Evolutionary conservation across 2,888 invertebrate genomes (phyloP).

Genomic region (Pheosia tremula): DNA sequence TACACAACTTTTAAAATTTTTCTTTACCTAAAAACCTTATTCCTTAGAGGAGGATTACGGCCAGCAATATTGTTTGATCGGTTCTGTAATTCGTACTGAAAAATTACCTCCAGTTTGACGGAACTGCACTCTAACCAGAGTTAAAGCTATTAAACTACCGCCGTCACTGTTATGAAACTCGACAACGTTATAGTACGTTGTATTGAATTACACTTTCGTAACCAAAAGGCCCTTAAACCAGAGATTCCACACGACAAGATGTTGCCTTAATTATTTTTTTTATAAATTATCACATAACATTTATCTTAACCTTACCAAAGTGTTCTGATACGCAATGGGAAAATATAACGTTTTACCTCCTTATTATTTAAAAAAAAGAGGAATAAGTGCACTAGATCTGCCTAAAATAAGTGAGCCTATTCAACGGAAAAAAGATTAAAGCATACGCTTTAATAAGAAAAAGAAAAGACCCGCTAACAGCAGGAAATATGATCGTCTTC

Average conservation of each 20-base stretch:
- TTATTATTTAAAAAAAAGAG: too few relatives aligned
- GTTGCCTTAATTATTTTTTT: not conserved
- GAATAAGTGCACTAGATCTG: too few relatives aligned
- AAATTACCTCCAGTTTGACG: not conserved
- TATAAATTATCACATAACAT: not conserved
- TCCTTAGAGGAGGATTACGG: too few relatives aligned
- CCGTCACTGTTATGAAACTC: constrained; percentile 27
- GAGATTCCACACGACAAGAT: not conserved
- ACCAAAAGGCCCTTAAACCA: constrained; percentile 6
- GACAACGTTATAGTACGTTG: constrained; percentile 27
- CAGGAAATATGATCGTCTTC: too few relatives aligned
- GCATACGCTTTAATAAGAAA: too few relatives aligned
- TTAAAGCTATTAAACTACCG: constrained; percentile 13
- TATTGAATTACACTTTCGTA: constrained; percentile 28
- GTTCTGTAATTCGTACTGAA: not conserved
- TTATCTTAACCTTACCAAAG: not conserved
- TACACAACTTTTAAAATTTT: too few relatives aligned
- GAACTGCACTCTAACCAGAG: not conserved
- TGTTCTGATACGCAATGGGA: too few relatives aligned
- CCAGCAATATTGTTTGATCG: not conserved
- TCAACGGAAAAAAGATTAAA: too few relatives aligned
- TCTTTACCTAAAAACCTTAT: too few relatives aligned
- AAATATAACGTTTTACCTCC: too few relatives aligned
- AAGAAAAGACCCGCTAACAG: too few relatives aligned
- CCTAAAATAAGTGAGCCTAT: too few relatives aligned